Evolutionary conservation across 2,797 vertebrate species (phyloP).

Genomic region (Eremophila alpestris): DNA sequence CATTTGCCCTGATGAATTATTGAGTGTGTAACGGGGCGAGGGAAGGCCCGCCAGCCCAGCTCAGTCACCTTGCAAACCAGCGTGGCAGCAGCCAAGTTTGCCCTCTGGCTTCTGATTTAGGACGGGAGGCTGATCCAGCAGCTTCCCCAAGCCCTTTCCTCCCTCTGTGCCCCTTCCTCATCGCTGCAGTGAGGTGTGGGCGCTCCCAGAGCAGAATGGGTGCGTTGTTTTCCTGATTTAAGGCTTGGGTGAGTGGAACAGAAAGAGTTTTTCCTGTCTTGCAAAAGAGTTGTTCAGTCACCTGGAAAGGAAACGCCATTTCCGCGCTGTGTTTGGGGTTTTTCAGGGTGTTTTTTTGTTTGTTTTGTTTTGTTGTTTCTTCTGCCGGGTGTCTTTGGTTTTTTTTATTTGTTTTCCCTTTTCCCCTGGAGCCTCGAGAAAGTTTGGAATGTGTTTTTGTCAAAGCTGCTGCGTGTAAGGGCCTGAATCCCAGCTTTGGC

Average conservation of each 20-base stretch:
- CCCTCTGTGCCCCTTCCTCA: not conserved
- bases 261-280: not conserved
- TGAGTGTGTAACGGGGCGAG: not conserved
- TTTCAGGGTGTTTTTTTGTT: not conserved
- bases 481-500: conserved; percentile 38
- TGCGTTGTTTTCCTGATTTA: not conserved
- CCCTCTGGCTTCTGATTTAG: conserved; percentile 6
- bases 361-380: conserved; percentile 15
- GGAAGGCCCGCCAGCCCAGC: not conserved
- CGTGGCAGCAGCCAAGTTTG: not conserved
- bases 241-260: not conserved
- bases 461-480: conserved; percentile 7
- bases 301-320: conserved; percentile 44
- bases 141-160: not conserved
- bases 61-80: conserved; percentile 24
- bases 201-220: not conserved
- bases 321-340: conserved; percentile 21
- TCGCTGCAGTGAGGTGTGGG: not conserved
- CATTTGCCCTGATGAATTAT: conserved; percentile 49
- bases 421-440: conserved; percentile 32
- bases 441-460: conserved; percentile 65
- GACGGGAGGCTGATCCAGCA: not conserved
- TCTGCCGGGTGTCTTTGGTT: not conserved
- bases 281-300: conserved; percentile 17
- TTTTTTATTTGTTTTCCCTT: not conserved